phyloP scores from a whole-genome alignment of 2,113 vertebrate species.

The Gallinago paraguaiae region DNA sequence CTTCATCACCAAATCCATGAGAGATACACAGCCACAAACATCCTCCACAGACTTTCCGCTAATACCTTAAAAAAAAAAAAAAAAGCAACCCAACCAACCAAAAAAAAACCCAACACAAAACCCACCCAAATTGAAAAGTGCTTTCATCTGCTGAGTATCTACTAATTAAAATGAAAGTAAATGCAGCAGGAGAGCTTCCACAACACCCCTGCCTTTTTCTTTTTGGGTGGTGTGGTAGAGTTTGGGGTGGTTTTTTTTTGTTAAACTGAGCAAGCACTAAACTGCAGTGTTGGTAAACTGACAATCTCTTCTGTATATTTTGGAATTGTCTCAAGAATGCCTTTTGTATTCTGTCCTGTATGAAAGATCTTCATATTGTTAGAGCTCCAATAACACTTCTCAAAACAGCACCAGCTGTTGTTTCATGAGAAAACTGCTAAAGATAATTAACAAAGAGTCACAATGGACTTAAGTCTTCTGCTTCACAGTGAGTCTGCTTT shows the following conservation, averaged over 20 bases:
- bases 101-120: too few relatives aligned
- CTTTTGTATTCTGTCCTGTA: conserved; percentile 13
- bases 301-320: conserved; percentile 3
- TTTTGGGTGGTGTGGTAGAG: not conserved
- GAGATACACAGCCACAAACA: not conserved
- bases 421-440: conserved; percentile 3
- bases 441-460: conserved; percentile 23
- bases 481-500: not conserved
- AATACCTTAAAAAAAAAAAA: not conserved
- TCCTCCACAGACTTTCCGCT: not conserved
- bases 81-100: too few relatives aligned
- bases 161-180: not conserved
- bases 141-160: not conserved
- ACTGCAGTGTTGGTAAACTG: not conserved
- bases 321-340: conserved; percentile 35
- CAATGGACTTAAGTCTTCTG: not conserved
- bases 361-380: not conserved
- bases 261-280: not conserved
- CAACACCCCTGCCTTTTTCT: rapidly evolving
- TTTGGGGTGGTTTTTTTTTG: not conserved
- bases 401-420: conserved; percentile 25
- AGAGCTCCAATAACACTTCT: conserved; percentile 2
- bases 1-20: not conserved
- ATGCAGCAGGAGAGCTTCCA: not conserved
- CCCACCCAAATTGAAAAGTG: not conserved